A percentile compares a stretch with the other conserved stretches of the same genome.
Conservation (phyloP, 2,888 invertebrate species). For the Tubulanus polymorphus region DNA sequence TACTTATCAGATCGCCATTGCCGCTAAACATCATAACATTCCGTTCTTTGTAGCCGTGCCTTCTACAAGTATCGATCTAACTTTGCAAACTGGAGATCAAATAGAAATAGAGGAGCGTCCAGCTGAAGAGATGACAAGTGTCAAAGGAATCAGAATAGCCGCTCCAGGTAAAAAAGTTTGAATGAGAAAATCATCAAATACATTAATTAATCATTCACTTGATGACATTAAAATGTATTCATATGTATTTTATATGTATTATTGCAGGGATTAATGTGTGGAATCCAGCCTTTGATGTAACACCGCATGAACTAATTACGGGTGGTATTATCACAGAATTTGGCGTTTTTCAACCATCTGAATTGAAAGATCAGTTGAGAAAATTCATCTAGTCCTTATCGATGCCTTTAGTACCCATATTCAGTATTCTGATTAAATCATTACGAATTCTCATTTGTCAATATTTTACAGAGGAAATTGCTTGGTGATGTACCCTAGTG, state of each 20-base stretch:
- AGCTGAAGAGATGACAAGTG: conserved; percentile 81
- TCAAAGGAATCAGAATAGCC: background rate
- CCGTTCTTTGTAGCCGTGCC: conserved; percentile 97
- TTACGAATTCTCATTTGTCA: too few species aligned
- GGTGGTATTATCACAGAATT: conserved; percentile 85
- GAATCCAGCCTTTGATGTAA: conserved; percentile 99
- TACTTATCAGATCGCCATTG: conserved; percentile 71
- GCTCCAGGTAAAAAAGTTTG: background rate
- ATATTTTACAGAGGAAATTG: too few species aligned
- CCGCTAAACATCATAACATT: conserved; percentile 83
- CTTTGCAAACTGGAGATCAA: conserved; percentile 71
- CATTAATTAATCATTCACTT: too few species aligned
- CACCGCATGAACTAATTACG: conserved; percentile 87
- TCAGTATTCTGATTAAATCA: too few species aligned
- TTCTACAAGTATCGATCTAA: conserved; percentile 79
- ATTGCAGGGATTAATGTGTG: conserved; percentile 83
- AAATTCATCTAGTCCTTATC: too few species aligned
- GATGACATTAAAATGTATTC: too few species aligned
- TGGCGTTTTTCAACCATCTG: conserved; percentile 66
- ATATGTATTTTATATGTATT: too few species aligned
- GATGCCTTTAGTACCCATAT: too few species aligned
- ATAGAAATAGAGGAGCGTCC: conserved; percentile 94
- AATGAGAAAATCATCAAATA: too few species aligned
- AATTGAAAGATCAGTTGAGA: conserved; percentile 28
- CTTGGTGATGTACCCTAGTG: too few species aligned